These are phyloP conservation scores for Uloborus diversus DNA, from an alignment of 1,140 invertebrate genomes.

Conservation along the genomic window DNA sequence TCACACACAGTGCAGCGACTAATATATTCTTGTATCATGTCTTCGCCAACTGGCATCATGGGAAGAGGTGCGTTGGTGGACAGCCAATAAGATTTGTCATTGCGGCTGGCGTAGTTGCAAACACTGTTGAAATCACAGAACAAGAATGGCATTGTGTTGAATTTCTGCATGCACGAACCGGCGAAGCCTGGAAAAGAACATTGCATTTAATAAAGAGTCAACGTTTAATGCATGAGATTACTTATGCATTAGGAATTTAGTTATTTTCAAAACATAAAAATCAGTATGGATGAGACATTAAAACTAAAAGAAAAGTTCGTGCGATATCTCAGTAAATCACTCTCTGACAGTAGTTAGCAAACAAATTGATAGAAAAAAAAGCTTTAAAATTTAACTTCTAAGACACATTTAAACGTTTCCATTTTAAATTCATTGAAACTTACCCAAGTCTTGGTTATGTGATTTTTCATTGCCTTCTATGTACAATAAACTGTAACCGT, in stretches of 20 bases:
- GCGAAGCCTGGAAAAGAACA: slow-evolving; percentile 53
- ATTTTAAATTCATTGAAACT: too few species aligned
- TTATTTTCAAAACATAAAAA: not conserved
- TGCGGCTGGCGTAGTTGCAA: slow-evolving; percentile 92
- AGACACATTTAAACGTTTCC: too few species aligned
- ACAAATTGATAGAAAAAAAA: too few species aligned
- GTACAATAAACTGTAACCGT: slow-evolving; percentile 94
- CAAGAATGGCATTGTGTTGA: slow-evolving; percentile 97
- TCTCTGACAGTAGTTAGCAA: too few species aligned
- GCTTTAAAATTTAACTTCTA: too few species aligned
- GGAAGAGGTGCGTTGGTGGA: slow-evolving; percentile 90
- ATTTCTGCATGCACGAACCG: slow-evolving; percentile 91
- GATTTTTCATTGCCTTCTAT: slow-evolving; percentile 91
- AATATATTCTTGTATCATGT: slow-evolving; percentile 86
- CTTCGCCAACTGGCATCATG: slow-evolving; percentile 84
- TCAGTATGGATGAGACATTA: not conserved
- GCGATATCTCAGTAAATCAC: not conserved
- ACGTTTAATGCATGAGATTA: not conserved
- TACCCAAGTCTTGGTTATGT: slow-evolving; percentile 93
- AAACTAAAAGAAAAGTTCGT: not conserved
- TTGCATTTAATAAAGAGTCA: not conserved
- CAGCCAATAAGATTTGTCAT: slow-evolving; percentile 96
- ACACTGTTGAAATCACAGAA: slow-evolving; percentile 96
- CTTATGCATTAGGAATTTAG: too few species aligned
- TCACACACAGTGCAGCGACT: slow-evolving; percentile 91